Evolutionary conservation across 1,140 invertebrate genomes (phyloP), one percentile per base, ranked within the genome.

Genomic region (Agrypnia vestita): DNA sequence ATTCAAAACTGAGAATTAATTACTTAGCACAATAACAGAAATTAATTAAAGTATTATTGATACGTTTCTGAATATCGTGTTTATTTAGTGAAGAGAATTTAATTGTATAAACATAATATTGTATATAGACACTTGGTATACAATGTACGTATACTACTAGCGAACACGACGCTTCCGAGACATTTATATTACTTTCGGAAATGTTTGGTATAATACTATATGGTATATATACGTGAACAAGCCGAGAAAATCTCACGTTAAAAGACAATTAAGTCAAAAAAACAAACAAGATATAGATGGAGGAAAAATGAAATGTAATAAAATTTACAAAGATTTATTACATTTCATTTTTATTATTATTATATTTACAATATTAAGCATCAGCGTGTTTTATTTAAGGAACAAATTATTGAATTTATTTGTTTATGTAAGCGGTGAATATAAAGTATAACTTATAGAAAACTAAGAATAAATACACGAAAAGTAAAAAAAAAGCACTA

Each of bases 101-200:
- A 71, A 71, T 71, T 71, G 44, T 53, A 53, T 51, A 71, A 71
- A 71, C 47, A 71, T 25, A 71, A 71, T 51, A 35, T 35, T 35
- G 25, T 35, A 35, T 35, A 35, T 35, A 35, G 25, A 71, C 67
- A 71, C 25, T 21, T 0, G 25, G 67, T 71, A 71, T 51, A 49
- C 12, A 71, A 17, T 51, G 51, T 51, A 53, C 49, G 47, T 71
- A n/a, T n/a, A n/a, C n/a, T n/a, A 71, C 46, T n/a, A 6, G n/a
- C 15, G n/a, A 12, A 71, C 44, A 13, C 13, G 67, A 47, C 46
- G 44, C n/a, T 21, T 71, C 46, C 46, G 51, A 21, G 67, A 17
- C 67, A 51, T 71, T 71, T 71, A 71, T 17, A 69, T 71, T 71
- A 71, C 67, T 71, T 71, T 71, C 8, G 67, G 67, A 46, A 25